phyloP scores from a whole-genome alignment of 2,888 invertebrate genomes.

The Caenorhabditis parvicauda region DNA sequence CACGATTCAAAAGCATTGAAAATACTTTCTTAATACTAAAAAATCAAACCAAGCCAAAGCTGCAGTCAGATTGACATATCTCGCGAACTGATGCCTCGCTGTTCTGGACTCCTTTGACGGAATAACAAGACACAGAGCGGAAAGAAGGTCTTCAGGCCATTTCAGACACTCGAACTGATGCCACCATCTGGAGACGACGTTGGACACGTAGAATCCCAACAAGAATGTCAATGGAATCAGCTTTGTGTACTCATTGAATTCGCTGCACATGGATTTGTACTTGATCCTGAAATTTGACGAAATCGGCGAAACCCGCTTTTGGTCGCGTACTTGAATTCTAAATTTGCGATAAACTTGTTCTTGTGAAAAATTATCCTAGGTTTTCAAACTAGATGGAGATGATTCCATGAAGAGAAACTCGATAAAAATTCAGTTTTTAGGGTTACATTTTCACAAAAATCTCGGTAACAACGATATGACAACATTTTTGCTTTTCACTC shows the following conservation, averaged over 20 bases:
- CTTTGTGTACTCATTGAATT: conserved; percentile 47
- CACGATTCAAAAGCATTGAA: background rate
- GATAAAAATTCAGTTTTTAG: background rate
- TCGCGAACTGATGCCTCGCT: conserved; percentile 42
- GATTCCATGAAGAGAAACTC: too few relatives aligned
- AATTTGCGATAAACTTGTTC: background rate
- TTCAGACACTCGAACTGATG: conserved; percentile 43
- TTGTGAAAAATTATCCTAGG: too few relatives aligned
- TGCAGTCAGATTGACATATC: conserved; percentile 47
- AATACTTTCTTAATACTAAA: conserved; percentile 5
- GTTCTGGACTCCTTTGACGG: conserved; percentile 26
- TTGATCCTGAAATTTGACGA: conserved; percentile 21
- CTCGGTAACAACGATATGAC: too few relatives aligned
- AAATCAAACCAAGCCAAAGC: conserved; percentile 42
- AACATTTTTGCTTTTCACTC: too few relatives aligned
- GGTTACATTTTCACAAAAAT: background rate
- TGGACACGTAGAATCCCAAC: conserved; percentile 52
- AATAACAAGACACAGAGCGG: conserved; percentile 33
- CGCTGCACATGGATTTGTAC: conserved; percentile 30
- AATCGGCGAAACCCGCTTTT: background rate
- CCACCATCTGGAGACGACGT: conserved; percentile 52
- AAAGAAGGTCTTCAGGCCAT: conserved; percentile 49
- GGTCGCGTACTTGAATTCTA: background rate
- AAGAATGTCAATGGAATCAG: conserved; percentile 50
- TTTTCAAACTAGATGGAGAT: background rate